Conservation (phyloP, 2,113 vertebrate species). For the Sinocyclocheilus grahami region DNA sequence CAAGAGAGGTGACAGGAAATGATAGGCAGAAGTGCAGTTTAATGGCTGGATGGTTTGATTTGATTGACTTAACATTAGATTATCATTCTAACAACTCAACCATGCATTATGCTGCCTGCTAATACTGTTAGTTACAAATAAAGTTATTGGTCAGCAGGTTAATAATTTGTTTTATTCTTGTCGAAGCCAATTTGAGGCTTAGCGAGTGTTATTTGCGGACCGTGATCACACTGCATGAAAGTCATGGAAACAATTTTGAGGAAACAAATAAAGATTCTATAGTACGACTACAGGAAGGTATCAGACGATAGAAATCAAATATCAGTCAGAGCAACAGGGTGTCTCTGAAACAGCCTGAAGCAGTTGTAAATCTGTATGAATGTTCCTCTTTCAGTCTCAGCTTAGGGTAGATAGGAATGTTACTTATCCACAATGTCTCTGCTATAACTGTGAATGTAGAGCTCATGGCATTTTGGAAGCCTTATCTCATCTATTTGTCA, state of each 20-base stretch:
- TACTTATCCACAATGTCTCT: neutral
- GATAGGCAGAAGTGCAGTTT: too few relatives aligned
- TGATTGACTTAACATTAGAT: neutral
- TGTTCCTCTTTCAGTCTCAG: neutral
- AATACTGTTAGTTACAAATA: neutral
- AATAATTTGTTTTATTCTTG: neutral
- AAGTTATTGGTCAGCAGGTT: neutral
- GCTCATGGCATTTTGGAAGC: neutral
- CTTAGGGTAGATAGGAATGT: neutral
- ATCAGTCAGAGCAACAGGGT: neutral
- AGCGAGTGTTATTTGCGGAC: neutral
- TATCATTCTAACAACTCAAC: neutral
- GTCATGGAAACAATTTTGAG: neutral
- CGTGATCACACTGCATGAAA: neutral
- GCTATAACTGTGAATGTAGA: neutral
- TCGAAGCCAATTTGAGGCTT: neutral
- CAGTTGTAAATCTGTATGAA: neutral
- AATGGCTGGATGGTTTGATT: too few relatives aligned
- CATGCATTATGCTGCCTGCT: neutral
- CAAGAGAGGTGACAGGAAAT: too few relatives aligned
- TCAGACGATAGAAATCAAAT: neutral
- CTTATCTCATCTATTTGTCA: neutral
- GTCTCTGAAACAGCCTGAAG: neutral
- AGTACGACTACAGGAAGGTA: neutral
- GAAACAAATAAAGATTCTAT: neutral